Conservation (phyloP, 1,140 invertebrate genomes). For the Streblospio benedicti region DNA sequence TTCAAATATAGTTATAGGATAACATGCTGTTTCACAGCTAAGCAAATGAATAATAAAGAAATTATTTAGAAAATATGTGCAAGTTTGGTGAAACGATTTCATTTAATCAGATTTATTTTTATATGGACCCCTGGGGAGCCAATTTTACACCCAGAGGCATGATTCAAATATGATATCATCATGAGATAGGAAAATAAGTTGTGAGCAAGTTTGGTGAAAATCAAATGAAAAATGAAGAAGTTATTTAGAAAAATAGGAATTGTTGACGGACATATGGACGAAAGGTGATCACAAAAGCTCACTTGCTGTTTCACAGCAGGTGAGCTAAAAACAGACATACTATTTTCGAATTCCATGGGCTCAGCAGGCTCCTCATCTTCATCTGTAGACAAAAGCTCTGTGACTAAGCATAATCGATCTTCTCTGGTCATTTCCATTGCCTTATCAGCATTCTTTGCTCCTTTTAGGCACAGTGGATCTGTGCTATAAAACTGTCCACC, state of each 20-base stretch:
- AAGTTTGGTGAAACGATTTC: no score
- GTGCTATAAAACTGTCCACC: conserved; percentile 37
- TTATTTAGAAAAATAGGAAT: background rate
- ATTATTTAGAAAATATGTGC: no score
- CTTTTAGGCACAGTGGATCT: conserved; percentile 38
- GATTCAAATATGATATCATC: no score
- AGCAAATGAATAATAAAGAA: no score
- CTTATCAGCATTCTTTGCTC: conserved; percentile 43
- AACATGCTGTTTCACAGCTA: no score
- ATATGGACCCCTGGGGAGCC: no score
- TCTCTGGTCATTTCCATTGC: conserved; percentile 37
- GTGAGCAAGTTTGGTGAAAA: background rate
- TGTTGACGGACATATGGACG: background rate
- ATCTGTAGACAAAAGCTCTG: conserved; percentile 40
- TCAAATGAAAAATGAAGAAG: background rate
- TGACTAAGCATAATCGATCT: conserved; percentile 36
- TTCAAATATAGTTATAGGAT: no score
- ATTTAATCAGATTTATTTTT: no score
- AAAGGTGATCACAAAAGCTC: background rate
- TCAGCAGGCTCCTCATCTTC: conserved; percentile 41
- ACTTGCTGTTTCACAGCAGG: background rate
- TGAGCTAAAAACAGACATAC: no score
- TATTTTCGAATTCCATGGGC: conserved; percentile 27
- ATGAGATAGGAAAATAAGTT: no score
- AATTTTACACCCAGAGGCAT: no score